Percentiles rank a stretch among this genome's conserved stretches.
These are phyloP conservation scores for Nettapus auritus DNA, from an alignment of 2,113 vertebrate genomes.

Conservation along the genomic window DNA sequence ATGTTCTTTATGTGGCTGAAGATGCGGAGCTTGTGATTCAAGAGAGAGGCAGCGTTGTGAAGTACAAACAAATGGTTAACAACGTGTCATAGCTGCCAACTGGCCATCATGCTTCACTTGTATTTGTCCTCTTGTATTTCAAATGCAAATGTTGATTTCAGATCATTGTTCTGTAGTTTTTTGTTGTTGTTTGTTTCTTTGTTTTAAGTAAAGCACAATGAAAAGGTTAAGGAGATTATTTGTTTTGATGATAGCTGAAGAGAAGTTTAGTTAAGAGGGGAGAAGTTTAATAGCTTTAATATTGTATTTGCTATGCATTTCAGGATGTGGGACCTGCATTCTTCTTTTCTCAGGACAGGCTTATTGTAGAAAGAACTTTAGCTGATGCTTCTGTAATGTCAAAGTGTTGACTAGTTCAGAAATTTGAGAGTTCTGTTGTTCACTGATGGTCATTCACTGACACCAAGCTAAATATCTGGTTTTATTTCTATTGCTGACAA, in stretches of 20 bases:
- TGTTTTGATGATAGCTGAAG: neutral
- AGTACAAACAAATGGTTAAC: neutral
- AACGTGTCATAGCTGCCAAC: neutral
- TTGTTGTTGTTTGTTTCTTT: neutral
- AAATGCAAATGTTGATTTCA: neutral
- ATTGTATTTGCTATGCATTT: slow-evolving; percentile 7
- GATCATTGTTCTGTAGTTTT: neutral
- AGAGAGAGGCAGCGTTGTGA: neutral
- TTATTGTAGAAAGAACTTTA: neutral
- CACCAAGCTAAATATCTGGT: neutral
- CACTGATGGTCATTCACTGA: neutral
- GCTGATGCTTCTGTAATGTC: neutral
- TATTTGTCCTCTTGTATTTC: slow-evolving; percentile 13
- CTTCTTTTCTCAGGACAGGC: slow-evolving; percentile 6
- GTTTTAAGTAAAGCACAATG: neutral
- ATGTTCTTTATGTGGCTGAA: neutral
- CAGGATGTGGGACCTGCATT: neutral
- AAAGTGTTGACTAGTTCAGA: neutral
- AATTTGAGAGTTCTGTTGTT: neutral
- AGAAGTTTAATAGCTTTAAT: neutral
- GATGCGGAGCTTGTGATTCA: neutral
- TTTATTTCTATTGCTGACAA: neutral
- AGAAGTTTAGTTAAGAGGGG: neutral
- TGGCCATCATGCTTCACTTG: neutral
- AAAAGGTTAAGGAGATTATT: neutral